Conservation (phyloP, 1,140 invertebrate genomes). For the Bursaphelenchus mucronatus region DNA sequence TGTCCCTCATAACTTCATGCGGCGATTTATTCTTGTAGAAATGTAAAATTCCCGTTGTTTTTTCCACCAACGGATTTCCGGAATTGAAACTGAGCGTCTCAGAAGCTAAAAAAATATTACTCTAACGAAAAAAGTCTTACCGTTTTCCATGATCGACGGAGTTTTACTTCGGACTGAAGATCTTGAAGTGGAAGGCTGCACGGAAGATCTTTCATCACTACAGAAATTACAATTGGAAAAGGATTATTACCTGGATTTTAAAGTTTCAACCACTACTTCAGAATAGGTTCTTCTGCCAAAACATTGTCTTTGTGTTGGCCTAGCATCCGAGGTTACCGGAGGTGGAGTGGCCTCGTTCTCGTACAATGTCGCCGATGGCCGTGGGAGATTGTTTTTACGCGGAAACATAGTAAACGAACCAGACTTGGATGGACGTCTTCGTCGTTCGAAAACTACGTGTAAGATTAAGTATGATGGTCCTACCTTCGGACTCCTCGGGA, state of each 20-base stretch:
- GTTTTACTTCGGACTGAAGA: constrained; percentile 4
- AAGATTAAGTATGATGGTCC: not conserved
- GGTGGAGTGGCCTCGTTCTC: constrained; percentile 13
- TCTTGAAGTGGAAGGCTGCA: constrained; percentile 14
- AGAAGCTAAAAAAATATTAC: constrained; percentile 25
- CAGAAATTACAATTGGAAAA: not conserved
- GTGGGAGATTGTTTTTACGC: constrained; percentile 18
- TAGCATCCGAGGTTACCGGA: not conserved
- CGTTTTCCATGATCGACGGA: constrained; percentile 13
- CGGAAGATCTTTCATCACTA: not conserved
- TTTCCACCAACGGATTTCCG: constrained; percentile 92
- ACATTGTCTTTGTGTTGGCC: constrained; percentile 26
- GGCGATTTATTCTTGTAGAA: constrained; percentile 81
- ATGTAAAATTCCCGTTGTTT: constrained; percentile 90
- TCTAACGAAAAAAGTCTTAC: not conserved
- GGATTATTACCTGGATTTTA: constrained; percentile 19
- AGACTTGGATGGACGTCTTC: not conserved
- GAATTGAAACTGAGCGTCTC: constrained; percentile 72
- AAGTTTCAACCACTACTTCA: constrained; percentile 48
- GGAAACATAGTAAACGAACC: not conserved
- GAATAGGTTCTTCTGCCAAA: constrained; percentile 41
- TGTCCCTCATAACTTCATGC: constrained; percentile 39
- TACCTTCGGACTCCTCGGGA: constrained; percentile 8
- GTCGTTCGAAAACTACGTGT: not conserved
- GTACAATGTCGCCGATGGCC: constrained; percentile 11